A percentile compares a stretch with the other conserved stretches of the same genome.
These are phyloP conservation scores for Onychostoma macrolepis DNA, from an alignment of 2,113 vertebrate species.

Conservation along the genomic window DNA sequence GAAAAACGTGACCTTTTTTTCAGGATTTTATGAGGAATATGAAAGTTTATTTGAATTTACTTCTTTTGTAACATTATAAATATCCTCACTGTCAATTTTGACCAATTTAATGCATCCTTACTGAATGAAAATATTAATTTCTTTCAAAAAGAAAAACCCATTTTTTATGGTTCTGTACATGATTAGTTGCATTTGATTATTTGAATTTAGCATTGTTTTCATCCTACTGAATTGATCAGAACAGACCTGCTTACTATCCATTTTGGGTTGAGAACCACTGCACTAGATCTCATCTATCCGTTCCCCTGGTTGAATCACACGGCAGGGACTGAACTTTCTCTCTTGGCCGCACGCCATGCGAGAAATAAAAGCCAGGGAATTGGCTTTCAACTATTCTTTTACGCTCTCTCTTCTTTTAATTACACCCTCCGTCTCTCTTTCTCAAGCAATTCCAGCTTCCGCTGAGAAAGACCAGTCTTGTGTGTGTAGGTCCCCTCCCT, in stretches of 20 bases:
- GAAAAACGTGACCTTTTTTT: neutral
- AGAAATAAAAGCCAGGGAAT: slow-evolving; percentile 38
- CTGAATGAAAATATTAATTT: neutral
- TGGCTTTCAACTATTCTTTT: slow-evolving; percentile 29
- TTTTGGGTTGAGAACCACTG: neutral
- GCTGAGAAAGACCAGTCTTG: slow-evolving; percentile 1
- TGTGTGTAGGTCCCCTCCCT: neutral
- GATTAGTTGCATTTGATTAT: neutral
- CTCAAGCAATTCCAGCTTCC: neutral
- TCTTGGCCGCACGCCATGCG: slow-evolving; percentile 41
- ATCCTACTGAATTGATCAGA: neutral
- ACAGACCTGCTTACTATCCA: neutral
- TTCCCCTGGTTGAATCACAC: slow-evolving; percentile 37
- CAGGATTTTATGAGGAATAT: neutral
- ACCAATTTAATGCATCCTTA: neutral
- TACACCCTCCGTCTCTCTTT: slow-evolving; percentile 1
- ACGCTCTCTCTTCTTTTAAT: slow-evolving; percentile 13
- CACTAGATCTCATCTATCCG: slow-evolving; percentile 1
- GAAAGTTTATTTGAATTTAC: neutral
- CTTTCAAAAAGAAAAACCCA: neutral
- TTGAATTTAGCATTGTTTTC: slow-evolving; percentile 26
- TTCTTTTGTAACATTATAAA: neutral
- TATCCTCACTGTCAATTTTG: neutral
- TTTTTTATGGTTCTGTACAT: neutral
- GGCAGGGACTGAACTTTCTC: slow-evolving; percentile 39